Percentiles rank a stretch among this genome's conserved stretches.
phyloP scores from a whole-genome alignment of 35 echinoderm and acorn worm species.

The Ophioderma brevispina region DNA sequence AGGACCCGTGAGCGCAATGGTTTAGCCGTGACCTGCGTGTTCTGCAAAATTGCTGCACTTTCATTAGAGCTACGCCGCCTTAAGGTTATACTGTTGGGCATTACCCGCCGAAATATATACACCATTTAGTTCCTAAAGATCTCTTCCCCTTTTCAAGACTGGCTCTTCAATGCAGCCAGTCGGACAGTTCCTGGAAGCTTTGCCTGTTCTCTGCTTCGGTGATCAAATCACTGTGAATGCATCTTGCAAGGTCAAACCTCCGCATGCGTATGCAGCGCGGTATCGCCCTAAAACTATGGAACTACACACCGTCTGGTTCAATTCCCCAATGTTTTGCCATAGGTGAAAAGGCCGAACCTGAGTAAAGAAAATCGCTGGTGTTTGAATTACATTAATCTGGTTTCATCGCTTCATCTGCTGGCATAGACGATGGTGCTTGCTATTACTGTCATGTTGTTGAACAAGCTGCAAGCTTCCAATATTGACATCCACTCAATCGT shows the following conservation, averaged over 20 bases:
- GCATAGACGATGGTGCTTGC: background rate
- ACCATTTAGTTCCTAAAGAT: slow-evolving; percentile 76
- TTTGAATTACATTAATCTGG: slow-evolving; percentile 82
- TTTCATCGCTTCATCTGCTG: background rate
- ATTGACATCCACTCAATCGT: slow-evolving; percentile 88
- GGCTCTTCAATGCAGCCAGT: slow-evolving; percentile 85
- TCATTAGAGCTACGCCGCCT: slow-evolving; percentile 68
- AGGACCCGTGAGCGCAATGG: slow-evolving; percentile 80
- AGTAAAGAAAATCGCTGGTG: slow-evolving; percentile 84
- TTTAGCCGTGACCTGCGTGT: slow-evolving; percentile 64
- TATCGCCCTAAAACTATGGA: slow-evolving; percentile 90
- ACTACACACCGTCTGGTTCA: slow-evolving; percentile 71
- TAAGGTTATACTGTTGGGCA: slow-evolving; percentile 75
- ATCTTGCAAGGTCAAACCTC: slow-evolving; percentile 85
- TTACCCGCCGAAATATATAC: slow-evolving; percentile 91
- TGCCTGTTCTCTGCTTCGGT: slow-evolving; percentile 81
- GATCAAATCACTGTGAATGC: slow-evolving; percentile 76
- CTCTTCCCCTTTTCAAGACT: slow-evolving; percentile 54
- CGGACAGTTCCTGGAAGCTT: slow-evolving; percentile 84
- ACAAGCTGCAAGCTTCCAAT: slow-evolving; percentile 24
- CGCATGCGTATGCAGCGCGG: slow-evolving; percentile 91
- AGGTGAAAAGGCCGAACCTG: slow-evolving; percentile 71
- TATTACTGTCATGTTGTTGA: background rate
- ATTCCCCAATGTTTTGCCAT: slow-evolving; percentile 82
- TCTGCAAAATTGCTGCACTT: slow-evolving; percentile 74